Evolutionary conservation across 2,888 invertebrate genomes (phyloP), one percentile per base, ranked within the genome.

Genomic region (Tipula confusa): DNA sequence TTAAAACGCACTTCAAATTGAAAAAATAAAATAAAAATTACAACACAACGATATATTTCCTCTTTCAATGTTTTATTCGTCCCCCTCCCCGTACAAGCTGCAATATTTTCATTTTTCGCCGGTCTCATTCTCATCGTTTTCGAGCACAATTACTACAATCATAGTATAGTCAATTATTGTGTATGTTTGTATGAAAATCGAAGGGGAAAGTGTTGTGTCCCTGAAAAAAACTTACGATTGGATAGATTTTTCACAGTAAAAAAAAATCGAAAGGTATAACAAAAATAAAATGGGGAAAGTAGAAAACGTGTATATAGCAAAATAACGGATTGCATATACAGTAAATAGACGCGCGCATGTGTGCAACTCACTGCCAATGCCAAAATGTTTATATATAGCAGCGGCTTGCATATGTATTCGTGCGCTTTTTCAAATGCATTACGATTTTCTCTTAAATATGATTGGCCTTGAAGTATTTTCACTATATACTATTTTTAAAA

Each of bases 161-260:
- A n/a, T 13, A n/a, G 3, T 80, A 29, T n/a, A n/a, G 24, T 80
- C 29, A 80, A 80, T 29, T n/a, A n/a, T n/a, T n/a, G n/a, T n/a
- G n/a, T n/a, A n/a, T n/a, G n/a, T n/a, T n/a, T n/a, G n/a, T n/a
- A n/a, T n/a, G n/a, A n/a, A n/a, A n/a, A n/a, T n/a, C n/a, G 80
- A 80, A 80, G 80, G 80, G 80, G 80, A 80, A 80, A 80, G 80
- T 80, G n/a, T n/a, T n/a, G n/a, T 80, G 80, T 80, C 80, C 80
- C 80, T 80, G 80, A 80, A 80, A 29, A 24, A 29, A 80, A 29
- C 15, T 15, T 80, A 29, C 80, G 80, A 80, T 80, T 80, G 80
- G 80, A 80, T 80, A 80, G 64, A 64, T 24, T 64, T 64, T 64
- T 11, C 9, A 9, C 38, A 38, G 7, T 5, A 43, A n/a, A 79